phyloP scores from a whole-genome alignment of 2,113 vertebrate species.

The Bubo scandiacus region DNA sequence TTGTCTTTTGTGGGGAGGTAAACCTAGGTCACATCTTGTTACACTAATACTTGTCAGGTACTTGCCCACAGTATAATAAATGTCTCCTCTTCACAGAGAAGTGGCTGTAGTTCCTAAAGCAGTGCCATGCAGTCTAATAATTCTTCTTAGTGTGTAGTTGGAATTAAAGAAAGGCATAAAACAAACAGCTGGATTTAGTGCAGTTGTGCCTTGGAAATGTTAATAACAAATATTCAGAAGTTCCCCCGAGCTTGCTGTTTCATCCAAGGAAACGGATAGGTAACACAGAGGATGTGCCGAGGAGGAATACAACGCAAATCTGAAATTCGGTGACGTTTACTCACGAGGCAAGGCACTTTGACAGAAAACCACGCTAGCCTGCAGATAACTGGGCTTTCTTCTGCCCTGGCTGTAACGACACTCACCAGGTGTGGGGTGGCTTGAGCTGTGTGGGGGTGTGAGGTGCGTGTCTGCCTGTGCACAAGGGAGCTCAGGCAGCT shows the following conservation, averaged over 20 bases:
- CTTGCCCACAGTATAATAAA: neutral
- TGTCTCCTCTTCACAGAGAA: neutral
- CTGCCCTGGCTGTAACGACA: neutral
- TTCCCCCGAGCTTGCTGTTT: neutral
- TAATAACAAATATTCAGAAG: neutral
- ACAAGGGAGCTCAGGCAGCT: neutral
- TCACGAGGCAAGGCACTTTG: neutral
- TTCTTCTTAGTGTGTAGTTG: neutral
- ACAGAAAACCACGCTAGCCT: neutral
- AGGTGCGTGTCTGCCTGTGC: fast-evolving
- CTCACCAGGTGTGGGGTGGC: neutral
- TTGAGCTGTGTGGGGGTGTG: neutral
- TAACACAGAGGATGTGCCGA: neutral
- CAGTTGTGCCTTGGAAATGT: neutral
- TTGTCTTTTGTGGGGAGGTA: neutral
- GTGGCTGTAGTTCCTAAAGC: neutral
- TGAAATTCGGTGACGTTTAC: neutral
- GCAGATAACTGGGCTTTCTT: neutral
- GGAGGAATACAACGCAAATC: neutral
- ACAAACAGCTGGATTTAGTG: neutral
- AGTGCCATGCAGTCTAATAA: neutral
- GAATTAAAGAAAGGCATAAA: neutral
- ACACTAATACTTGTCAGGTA: neutral
- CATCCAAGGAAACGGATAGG: neutral
- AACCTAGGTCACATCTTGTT: neutral